Percentiles rank a stretch among this genome's conserved stretches.
These are phyloP conservation scores for Oncorhynchus kisutch DNA, from an alignment of 2,113 vertebrate species.

Conservation along the genomic window DNA sequence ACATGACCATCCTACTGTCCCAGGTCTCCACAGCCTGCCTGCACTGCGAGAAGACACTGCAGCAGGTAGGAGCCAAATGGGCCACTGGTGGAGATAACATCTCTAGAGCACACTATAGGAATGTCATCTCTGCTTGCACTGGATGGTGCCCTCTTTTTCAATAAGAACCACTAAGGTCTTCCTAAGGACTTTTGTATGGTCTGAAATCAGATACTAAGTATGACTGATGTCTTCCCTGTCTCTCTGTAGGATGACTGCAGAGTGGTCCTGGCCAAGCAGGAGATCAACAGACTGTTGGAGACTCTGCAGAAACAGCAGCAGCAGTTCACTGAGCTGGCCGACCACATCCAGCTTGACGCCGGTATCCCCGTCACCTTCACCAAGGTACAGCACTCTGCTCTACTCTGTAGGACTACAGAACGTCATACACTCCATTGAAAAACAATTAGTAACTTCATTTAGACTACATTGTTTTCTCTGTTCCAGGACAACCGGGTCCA, in stretches of 20 bases:
- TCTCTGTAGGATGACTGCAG: slow-evolving; percentile 88
- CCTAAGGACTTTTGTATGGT: too few species aligned
- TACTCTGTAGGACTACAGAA: background rate
- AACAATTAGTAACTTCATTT: too few species aligned
- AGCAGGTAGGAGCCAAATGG: slow-evolving; percentile 81
- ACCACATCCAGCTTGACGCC: slow-evolving; percentile 92
- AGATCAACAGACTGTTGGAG: slow-evolving; percentile 92
- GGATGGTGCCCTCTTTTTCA: too few species aligned
- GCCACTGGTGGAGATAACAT: too few species aligned
- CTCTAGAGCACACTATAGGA: too few species aligned
- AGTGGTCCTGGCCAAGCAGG: slow-evolving; percentile 94
- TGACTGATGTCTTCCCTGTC: background rate
- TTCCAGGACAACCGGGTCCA: slow-evolving; percentile 95
- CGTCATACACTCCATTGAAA: background rate
- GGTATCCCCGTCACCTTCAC: slow-evolving; percentile 98
- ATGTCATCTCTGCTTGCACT: too few species aligned
- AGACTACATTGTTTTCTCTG: background rate
- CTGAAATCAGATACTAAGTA: too few species aligned
- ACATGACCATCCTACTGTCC: slow-evolving; percentile 96
- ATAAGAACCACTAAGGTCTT: too few species aligned
- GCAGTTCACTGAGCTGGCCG: slow-evolving; percentile 95
- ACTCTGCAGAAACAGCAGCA: slow-evolving; percentile 97
- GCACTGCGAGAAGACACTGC: slow-evolving; percentile 97
- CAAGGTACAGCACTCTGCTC: slow-evolving; percentile 75
- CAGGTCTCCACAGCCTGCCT: slow-evolving; percentile 97